Evolutionary conservation across 2,797 vertebrate genomes (phyloP).

Genomic region (Basileuterus tristriatus): DNA sequence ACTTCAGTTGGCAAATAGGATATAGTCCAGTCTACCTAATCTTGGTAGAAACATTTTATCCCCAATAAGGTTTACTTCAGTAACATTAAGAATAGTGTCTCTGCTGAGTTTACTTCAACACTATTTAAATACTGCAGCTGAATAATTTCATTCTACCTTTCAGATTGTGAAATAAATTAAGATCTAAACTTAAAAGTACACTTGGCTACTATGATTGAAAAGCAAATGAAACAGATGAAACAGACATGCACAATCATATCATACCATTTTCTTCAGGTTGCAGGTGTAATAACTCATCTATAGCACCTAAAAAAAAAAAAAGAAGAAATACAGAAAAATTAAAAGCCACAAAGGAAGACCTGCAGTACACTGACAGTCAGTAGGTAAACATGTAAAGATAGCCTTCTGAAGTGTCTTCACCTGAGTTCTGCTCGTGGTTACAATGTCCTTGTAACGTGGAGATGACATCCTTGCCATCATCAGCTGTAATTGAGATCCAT

Average conservation of each 20-base stretch:
- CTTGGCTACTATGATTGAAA: not conserved
- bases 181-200: not conserved
- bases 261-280: slow-evolving; percentile 77
- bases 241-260: not conserved
- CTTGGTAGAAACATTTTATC: not conserved
- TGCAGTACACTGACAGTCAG: not conserved
- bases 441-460: slow-evolving; percentile 49
- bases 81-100: not conserved
- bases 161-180: not conserved
- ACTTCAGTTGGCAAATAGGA: not conserved
- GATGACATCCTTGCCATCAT: slow-evolving; percentile 43
- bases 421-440: slow-evolving; percentile 50
- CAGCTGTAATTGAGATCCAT: slow-evolving; percentile 54
- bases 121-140: not conserved
- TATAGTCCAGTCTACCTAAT: not conserved
- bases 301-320: slow-evolving; percentile 35
- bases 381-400: not conserved
- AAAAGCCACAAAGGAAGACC: not conserved
- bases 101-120: not conserved
- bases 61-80: not conserved
- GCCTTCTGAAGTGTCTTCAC: slow-evolving; percentile 53
- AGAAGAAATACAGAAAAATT: not conserved
- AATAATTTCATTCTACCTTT: not conserved
- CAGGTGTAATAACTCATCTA: slow-evolving; percentile 76
- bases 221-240: slow-evolving; percentile 13